Evolutionary conservation across 2,797 vertebrate species (phyloP).

Genomic region (Eidolon dupreanum): DNA sequence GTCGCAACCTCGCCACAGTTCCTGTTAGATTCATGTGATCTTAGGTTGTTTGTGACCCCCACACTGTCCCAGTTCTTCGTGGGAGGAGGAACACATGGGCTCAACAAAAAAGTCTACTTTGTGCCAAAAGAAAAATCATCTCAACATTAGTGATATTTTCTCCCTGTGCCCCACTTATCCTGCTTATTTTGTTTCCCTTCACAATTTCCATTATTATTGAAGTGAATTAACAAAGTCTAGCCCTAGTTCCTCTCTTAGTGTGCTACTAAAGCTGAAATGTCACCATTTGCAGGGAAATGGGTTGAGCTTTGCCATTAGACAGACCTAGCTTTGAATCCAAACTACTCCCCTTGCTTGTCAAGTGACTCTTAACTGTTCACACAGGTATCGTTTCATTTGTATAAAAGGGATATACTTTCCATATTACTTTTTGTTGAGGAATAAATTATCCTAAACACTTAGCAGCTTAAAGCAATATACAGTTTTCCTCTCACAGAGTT

Average conservation of each 20-base stretch:
- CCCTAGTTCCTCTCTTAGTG: not conserved
- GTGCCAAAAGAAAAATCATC: not conserved
- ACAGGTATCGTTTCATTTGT: not conserved
- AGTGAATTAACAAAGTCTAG: not conserved
- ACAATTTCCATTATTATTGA: not conserved
- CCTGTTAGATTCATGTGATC: not conserved
- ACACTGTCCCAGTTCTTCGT: not conserved
- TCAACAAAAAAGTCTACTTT: not conserved
- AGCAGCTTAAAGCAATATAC: not conserved
- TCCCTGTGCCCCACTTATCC: not conserved
- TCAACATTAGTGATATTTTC: not conserved
- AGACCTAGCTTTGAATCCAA: not conserved
- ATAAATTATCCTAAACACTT: not conserved
- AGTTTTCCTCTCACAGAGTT: not conserved
- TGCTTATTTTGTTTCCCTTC: not conserved
- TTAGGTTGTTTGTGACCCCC: not conserved
- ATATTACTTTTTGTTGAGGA: not conserved
- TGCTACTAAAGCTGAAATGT: not conserved
- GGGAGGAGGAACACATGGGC: not conserved
- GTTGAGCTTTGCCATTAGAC: not conserved
- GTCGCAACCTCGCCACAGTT: accelerated
- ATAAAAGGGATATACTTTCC: not conserved
- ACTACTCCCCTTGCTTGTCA: not conserved
- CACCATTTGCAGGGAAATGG: not conserved
- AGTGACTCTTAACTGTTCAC: not conserved